Conservation (phyloP, 1,140 invertebrate species). For the Calephelis virginiensis region DNA sequence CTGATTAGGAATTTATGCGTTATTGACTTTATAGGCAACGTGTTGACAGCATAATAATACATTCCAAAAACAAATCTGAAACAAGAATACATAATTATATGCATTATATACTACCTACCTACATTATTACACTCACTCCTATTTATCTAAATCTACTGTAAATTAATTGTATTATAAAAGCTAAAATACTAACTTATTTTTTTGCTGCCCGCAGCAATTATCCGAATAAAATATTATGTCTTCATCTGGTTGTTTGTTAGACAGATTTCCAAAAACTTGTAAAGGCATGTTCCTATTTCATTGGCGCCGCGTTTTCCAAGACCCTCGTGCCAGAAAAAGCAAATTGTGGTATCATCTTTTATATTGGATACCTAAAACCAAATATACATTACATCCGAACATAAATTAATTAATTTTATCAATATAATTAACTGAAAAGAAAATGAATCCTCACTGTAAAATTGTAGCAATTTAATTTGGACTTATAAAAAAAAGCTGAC, state of each 20-base stretch:
- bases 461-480: conserved; percentile 30
- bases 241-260: conserved; percentile 15
- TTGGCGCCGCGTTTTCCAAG: conserved; percentile 29
- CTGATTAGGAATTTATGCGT: conserved; percentile 3
- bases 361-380: conserved; percentile 16
- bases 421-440: too few species aligned
- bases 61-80: not conserved
- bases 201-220: conserved; percentile 15
- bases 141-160: too few species aligned
- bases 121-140: too few species aligned
- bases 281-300: conserved; percentile 33
- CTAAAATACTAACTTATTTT: not conserved
- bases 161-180: too few species aligned
- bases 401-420: too few species aligned
- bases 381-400: too few species aligned
- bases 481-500: conserved; percentile 33
- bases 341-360: conserved; percentile 27
- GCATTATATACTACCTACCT: too few species aligned
- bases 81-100: too few species aligned
- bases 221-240: conserved; percentile 15
- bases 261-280: conserved; percentile 28
- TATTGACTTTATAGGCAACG: conserved; percentile 1
- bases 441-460: conserved; percentile 22
- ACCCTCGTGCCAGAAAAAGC: conserved; percentile 33
- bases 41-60: conserved; percentile 8